Conservation (phyloP, 2,113 vertebrate species). For the Clarias macrocephalus region DNA sequence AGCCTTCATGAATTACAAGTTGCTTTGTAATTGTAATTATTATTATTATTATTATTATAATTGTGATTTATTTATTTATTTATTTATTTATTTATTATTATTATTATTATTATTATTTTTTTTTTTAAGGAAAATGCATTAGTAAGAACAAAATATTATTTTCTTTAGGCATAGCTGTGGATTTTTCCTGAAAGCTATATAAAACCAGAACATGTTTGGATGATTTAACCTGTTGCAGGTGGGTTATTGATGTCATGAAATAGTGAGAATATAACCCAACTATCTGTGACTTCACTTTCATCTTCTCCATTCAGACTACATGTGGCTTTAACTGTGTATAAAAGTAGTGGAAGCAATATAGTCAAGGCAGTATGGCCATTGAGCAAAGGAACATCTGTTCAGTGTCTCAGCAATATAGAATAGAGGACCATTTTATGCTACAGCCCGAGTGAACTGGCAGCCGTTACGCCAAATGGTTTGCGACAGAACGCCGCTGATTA, state of each 20-base stretch:
- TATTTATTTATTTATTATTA: neutral
- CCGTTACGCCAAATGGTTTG: slow-evolving; percentile 51
- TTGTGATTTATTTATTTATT: no score
- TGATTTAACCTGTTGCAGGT: neutral
- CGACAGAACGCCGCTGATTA: slow-evolving; percentile 50
- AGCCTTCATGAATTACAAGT: neutral
- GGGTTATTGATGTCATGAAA: neutral
- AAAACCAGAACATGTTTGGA: neutral
- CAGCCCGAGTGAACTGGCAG: slow-evolving; percentile 46
- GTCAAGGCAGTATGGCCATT: neutral
- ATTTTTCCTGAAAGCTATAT: neutral
- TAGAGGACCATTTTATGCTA: slow-evolving; percentile 34
- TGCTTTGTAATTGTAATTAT: no score
- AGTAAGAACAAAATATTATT: neutral
- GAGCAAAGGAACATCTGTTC: slow-evolving; percentile 44
- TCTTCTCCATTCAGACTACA: neutral
- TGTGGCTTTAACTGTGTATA: neutral
- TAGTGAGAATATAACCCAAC: neutral
- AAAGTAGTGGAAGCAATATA: slow-evolving; percentile 1
- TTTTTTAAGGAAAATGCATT: neutral
- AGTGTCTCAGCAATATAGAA: slow-evolving; percentile 40
- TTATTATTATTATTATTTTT: neutral
- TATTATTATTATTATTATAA: no score
- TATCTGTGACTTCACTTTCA: slow-evolving; percentile 5
- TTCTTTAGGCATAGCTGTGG: neutral